Evolutionary conservation across 2,797 vertebrate genomes (phyloP).

Genomic region (Clarias fuscus): DNA sequence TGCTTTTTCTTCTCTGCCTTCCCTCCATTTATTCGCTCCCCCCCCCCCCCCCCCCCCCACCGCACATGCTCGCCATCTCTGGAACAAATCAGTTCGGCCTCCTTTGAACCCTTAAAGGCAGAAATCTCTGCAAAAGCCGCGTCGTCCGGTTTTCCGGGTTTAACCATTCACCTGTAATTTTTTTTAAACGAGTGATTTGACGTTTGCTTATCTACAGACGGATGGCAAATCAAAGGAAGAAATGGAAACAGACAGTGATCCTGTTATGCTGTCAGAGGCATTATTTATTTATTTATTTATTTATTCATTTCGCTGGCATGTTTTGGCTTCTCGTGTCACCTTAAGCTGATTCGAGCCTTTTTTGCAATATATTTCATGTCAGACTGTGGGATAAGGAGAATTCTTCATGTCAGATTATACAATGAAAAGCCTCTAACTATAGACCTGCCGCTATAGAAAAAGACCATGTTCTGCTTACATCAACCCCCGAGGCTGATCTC

Average conservation of each 20-base stretch:
- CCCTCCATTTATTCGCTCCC: not conserved
- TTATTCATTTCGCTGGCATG: no score
- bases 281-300: not conserved
- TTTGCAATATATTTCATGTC: not conserved
- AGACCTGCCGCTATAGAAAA: not conserved
- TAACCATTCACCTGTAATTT: not conserved
- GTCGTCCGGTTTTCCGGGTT: not conserved
- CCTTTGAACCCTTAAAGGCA: not conserved
- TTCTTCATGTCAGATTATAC: not conserved
- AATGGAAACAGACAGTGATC: not conserved
- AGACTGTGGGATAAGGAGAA: not conserved
- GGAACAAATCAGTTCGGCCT: constrained; percentile 2
- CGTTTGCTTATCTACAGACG: not conserved
- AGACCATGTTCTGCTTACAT: not conserved
- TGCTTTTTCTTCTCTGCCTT: not conserved
- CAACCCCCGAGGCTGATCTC: not conserved
- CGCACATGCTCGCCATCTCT: not conserved
- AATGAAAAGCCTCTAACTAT: not conserved
- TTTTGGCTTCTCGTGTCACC: not conserved
- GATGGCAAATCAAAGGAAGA: not conserved
- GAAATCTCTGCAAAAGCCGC: not conserved
- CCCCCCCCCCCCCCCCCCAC: not conserved
- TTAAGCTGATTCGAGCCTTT: not conserved
- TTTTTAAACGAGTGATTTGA: not conserved
- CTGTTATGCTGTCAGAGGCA: not conserved